Conservation (phyloP, 2,113 vertebrate species). For the Oostethus manadensis region DNA sequence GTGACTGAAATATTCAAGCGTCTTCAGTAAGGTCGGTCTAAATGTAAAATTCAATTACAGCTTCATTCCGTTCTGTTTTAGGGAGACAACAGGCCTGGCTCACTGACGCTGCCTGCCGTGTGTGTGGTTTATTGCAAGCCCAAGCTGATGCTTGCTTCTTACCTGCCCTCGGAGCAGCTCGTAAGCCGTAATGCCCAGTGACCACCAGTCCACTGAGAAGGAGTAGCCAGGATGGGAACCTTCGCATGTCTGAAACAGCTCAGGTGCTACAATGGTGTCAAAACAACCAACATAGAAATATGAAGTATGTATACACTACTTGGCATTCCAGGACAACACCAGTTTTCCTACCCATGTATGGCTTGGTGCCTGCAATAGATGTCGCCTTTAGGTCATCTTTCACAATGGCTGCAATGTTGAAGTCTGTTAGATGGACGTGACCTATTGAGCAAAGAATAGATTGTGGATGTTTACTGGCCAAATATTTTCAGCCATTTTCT, state of each 20-base stretch:
- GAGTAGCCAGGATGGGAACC: slow-evolving; percentile 81
- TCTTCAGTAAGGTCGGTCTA: slow-evolving; percentile 19
- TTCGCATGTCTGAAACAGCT: slow-evolving; percentile 83
- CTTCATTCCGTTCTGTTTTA: slow-evolving; percentile 15
- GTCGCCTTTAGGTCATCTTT: slow-evolving; percentile 81
- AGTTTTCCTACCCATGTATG: slow-evolving; percentile 87
- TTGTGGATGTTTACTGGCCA: not conserved
- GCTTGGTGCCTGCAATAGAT: slow-evolving; percentile 92
- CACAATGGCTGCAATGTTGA: slow-evolving; percentile 89
- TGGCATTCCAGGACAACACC: not conserved
- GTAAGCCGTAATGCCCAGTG: slow-evolving; percentile 85
- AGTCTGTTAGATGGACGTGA: slow-evolving; percentile 92
- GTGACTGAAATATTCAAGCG: slow-evolving; percentile 33
- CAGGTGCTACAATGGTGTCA: slow-evolving; percentile 78
- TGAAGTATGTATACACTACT: not conserved
- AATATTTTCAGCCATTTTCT: too few relatives aligned
- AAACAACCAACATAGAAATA: not conserved
- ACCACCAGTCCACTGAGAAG: slow-evolving; percentile 84
- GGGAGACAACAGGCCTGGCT: slow-evolving; percentile 10
- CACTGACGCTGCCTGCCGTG: not conserved
- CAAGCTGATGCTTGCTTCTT: slow-evolving; percentile 4
- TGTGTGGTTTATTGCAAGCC: slow-evolving; percentile 22
- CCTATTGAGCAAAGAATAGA: slow-evolving; percentile 65
- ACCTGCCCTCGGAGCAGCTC: slow-evolving; percentile 92
- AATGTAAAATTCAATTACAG: slow-evolving; percentile 35